Conservation (phyloP, 2,113 vertebrate genomes). For the Cyprinodon tularosa region DNA sequence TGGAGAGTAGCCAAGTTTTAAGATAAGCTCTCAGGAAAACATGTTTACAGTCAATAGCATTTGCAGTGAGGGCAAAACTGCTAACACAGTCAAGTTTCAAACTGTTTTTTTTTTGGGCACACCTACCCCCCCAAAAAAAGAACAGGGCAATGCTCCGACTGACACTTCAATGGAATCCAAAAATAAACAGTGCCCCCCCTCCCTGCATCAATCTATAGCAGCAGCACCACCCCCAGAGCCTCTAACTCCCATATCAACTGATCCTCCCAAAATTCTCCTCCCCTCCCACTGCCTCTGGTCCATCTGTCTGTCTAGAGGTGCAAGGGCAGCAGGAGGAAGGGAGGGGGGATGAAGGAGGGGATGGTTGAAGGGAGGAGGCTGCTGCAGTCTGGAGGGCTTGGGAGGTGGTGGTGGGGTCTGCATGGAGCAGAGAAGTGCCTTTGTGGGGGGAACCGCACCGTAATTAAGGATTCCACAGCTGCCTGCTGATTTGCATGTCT, state of each 20-base stretch:
- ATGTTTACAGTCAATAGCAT: background rate
- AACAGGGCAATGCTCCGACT: conserved; percentile 16
- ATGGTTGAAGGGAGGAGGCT: conserved; percentile 20
- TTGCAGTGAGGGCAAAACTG: conserved; percentile 14
- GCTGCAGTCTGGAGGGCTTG: conserved; percentile 44
- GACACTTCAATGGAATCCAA: conserved; percentile 60
- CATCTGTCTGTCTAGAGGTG: conserved; percentile 73
- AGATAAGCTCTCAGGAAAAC: background rate
- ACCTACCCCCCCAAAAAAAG: conserved; percentile 2
- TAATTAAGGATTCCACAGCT: conserved; percentile 81
- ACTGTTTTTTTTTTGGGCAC: conserved; percentile 40
- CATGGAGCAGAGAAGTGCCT: conserved; percentile 57
- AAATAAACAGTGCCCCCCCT: conserved; percentile 56
- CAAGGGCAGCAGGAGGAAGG: conserved; percentile 56
- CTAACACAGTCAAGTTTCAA: background rate
- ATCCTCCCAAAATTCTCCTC: conserved; percentile 48
- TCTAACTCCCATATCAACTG: conserved; percentile 44
- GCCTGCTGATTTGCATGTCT: conserved; percentile 81
- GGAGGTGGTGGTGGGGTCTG: conserved; percentile 23
- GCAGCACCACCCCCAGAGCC: conserved; percentile 32
- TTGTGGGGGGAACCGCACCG: conserved; percentile 68
- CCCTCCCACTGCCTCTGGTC: conserved; percentile 64
- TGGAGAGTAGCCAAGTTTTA: background rate
- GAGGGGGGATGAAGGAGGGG: conserved; percentile 34
- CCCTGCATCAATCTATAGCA: conserved; percentile 32